Conservation (phyloP, 1,140 invertebrate genomes). For the Microplitis demolitor region DNA sequence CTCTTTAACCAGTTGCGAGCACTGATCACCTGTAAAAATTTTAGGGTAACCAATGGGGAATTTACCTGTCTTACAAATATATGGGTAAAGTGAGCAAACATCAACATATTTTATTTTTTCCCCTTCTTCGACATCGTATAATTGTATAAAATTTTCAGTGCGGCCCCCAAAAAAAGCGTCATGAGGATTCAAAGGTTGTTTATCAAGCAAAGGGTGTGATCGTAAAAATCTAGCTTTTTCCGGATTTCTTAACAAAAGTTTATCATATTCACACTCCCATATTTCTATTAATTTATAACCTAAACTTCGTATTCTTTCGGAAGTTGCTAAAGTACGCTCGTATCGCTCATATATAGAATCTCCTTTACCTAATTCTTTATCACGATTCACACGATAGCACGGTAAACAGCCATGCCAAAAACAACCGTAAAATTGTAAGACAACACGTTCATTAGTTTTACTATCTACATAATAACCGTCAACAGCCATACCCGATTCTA, state of each 20-base stretch:
- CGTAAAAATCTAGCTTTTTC: not conserved
- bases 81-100: slow-evolving; percentile 35
- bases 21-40: slow-evolving; percentile 39
- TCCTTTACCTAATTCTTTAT: not conserved
- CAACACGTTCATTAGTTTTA: not conserved
- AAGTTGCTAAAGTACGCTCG: not conserved
- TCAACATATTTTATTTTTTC: slow-evolving; percentile 50
- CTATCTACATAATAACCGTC: slow-evolving; percentile 13
- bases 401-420: not conserved
- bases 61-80: slow-evolving; percentile 34
- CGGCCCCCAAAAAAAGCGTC: slow-evolving; percentile 49
- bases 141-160: slow-evolving; percentile 43
- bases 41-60: too few relatives aligned
- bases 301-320: not conserved
- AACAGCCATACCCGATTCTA: not conserved
- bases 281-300: slow-evolving; percentile 23
- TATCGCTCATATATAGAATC: not conserved
- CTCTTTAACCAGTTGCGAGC: slow-evolving; percentile 4
- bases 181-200: slow-evolving; percentile 18
- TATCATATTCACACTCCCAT: slow-evolving; percentile 25
- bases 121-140: slow-evolving; percentile 32
- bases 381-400: slow-evolving; percentile 13
- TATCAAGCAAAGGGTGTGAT: not conserved
- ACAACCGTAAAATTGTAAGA: not conserved
- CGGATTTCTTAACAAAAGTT: not conserved